Evolutionary conservation across 2,888 invertebrate genomes (phyloP), one percentile per base, ranked within the genome.

Genomic region (Flexamia atlantica): DNA sequence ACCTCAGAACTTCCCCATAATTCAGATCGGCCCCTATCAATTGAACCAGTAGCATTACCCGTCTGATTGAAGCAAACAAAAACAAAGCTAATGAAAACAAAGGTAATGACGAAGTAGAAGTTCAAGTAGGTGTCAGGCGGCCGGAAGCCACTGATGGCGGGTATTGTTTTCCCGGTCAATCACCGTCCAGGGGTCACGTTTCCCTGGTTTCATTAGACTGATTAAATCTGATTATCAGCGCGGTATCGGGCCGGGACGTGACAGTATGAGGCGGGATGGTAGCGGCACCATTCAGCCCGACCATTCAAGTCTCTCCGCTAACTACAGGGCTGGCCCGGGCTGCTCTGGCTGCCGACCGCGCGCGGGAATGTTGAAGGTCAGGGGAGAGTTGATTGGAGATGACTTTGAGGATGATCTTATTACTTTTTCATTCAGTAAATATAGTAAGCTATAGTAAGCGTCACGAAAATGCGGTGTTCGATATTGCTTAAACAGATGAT

Each of bases 221-320:
- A 76, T 76, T 76, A 76, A 76, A 76, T 50, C 76, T 40, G 76
- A 76, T 36, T 46, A 76, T 76, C 76, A 42, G 72, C 40, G 36
- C 20, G n/a, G 42, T n/a, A 32, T 23, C 36, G 72, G 28, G 76
- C 46, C n/a, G 23, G n/a, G 46, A 76, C 76, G 76, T 76, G 76
- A 17, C 10, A 46, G 46, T 28, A 76, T 76, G 76, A 10, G 76
- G 23, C 64, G 57, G 53, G 53, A 46, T 28, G 46, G 76, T 46
- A 76, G 76, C 76, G 46, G 76, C 76, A 76, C 40, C 76, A 76
- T 42, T 50, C 50, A 46, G 23, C 3, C 46, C 50, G 46, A 23
- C 50, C 76, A 76, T 76, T 76, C 76, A 76, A 76, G 76, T 76
- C 76, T 76, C 76, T 50, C 10, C 4, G 4, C 72, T 46, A 76